Evolutionary conservation across 1,140 invertebrate genomes (phyloP).

Genomic region (Drosophila murphyi): DNA sequence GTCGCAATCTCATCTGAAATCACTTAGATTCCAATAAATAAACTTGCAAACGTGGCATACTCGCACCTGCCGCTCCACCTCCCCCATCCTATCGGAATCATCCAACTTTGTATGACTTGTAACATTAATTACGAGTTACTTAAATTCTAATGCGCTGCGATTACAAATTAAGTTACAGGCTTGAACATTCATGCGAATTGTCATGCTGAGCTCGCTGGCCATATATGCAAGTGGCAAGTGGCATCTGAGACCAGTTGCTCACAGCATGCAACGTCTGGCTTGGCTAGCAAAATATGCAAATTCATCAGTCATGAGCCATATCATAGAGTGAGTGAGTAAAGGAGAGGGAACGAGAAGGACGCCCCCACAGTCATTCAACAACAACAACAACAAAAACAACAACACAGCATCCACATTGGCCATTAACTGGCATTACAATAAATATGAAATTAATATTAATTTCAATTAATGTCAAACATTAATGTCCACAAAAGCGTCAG

Average conservation of each 20-base stretch:
- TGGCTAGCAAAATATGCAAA: conserved; percentile 62
- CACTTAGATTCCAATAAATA: conserved; percentile 85
- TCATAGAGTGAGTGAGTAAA: background rate
- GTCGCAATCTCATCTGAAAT: conserved; percentile 83
- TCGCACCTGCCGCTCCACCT: background rate
- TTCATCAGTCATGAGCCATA: conserved; percentile 57
- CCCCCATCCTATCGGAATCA: background rate
- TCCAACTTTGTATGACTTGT: conserved; percentile 43
- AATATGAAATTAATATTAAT: conserved; percentile 84
- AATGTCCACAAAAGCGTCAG: conserved; percentile 83
- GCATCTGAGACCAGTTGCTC: conserved; percentile 60
- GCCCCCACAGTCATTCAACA: conserved; percentile 19
- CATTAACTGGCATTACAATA: conserved; percentile 75
- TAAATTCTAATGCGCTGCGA: conserved; percentile 84
- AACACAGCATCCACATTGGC: conserved; percentile 44
- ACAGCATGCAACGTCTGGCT: conserved; percentile 52
- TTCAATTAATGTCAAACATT: conserved; percentile 84
- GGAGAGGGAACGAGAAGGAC: background rate
- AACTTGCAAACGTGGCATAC: conserved; percentile 50
- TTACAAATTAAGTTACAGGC: conserved; percentile 84
- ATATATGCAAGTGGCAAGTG: conserved; percentile 20
- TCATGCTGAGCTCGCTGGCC: conserved; percentile 65
- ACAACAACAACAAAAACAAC: conserved; percentile 1
- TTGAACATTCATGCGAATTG: conserved; percentile 78
- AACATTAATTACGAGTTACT: conserved; percentile 84